phyloP scores from a whole-genome alignment of 2,888 invertebrate species.

The Metellina segmentata region DNA sequence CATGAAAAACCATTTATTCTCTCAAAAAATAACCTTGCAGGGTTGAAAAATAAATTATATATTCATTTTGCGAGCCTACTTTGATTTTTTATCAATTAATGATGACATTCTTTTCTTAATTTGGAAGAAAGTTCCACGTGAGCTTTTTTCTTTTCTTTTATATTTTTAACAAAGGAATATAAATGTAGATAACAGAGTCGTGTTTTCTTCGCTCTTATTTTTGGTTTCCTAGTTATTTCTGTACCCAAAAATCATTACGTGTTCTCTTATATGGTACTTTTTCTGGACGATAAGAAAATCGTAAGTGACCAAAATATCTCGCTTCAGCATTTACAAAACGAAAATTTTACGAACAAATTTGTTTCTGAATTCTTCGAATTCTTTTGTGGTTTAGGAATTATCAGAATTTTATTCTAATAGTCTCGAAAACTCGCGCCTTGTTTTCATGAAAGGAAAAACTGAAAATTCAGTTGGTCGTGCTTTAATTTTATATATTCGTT shows the following conservation, averaged over 20 bases:
- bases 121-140: neutral
- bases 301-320: neutral
- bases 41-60: neutral
- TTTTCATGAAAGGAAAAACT: no score
- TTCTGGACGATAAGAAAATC: neutral
- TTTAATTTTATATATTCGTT: no score
- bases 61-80: neutral
- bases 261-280: neutral
- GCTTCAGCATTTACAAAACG: neutral
- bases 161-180: neutral
- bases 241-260: neutral
- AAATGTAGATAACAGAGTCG: neutral
- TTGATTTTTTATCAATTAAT: neutral
- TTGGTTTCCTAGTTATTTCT: neutral
- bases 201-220: neutral
- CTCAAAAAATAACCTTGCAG: neutral
- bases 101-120: neutral
- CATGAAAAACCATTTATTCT: neutral
- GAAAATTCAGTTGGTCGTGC: no score
- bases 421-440: no score
- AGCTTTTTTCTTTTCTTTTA: neutral
- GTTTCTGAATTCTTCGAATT: neutral
- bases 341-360: neutral
- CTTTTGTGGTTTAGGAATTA: neutral
- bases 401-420: no score